phyloP scores from a whole-genome alignment of 2,797 vertebrate genomes.

The Tokudaia muenninki region DNA sequence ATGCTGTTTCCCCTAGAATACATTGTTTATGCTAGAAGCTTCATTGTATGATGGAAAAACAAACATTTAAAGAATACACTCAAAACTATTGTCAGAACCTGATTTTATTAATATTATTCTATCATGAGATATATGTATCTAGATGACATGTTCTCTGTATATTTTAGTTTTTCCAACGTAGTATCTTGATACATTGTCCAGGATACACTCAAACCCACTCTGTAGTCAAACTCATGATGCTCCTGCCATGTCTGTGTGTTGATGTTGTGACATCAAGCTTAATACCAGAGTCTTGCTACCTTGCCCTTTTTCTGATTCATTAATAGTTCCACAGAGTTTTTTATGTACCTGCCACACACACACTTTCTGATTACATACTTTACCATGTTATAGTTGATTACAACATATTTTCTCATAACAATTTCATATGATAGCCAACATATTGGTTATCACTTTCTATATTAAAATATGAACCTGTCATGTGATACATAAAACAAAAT shows the following conservation, averaged over 20 bases:
- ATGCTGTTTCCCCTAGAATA: background rate
- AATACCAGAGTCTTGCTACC: background rate
- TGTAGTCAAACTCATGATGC: background rate
- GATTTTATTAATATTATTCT: background rate
- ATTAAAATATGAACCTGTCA: background rate
- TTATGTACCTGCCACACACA: background rate
- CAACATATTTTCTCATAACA: background rate
- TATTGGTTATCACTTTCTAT: background rate
- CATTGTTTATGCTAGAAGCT: background rate
- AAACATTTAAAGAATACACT: background rate
- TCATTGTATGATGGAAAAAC: background rate
- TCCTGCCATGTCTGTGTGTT: background rate
- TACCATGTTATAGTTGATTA: background rate
- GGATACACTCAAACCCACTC: too few species aligned
- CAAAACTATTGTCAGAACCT: background rate
- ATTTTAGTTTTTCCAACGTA: background rate
- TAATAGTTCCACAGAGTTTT: background rate
- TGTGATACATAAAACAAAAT: background rate
- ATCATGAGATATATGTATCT: background rate
- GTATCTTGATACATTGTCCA: background rate
- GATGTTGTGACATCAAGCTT: background rate
- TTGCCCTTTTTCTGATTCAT: background rate
- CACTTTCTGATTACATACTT: background rate
- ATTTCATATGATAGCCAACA: background rate
- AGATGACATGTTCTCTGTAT: background rate